phyloP scores from a whole-genome alignment of 2,797 vertebrate species.

The Danio jaintianensis region DNA sequence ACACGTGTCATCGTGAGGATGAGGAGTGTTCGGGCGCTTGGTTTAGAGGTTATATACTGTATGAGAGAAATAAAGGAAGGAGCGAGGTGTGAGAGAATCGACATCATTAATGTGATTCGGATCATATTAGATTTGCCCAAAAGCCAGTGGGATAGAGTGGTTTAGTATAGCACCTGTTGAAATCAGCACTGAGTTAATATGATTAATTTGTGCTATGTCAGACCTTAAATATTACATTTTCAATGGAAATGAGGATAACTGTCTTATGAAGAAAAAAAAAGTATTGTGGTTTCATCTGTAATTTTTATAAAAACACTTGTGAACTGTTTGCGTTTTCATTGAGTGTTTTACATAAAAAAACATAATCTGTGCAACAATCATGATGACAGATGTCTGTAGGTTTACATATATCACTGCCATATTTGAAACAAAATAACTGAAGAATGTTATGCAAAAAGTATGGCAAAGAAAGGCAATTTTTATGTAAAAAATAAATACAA shows the following conservation, averaged over 20 bases:
- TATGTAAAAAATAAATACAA: too few relatives aligned
- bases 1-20: conserved; percentile 53
- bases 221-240: conserved; percentile 26
- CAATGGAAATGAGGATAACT: conserved; percentile 19
- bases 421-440: too few relatives aligned
- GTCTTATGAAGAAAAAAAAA: conserved; percentile 28
- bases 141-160: conserved; percentile 46
- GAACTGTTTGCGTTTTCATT: too few relatives aligned
- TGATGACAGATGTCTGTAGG: too few relatives aligned
- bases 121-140: conserved; percentile 44
- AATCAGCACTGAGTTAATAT: conserved; percentile 40
- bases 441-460: too few relatives aligned
- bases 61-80: conserved; percentile 16
- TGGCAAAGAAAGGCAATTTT: too few relatives aligned
- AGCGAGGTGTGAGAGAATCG: background rate
- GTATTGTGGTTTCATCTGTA: too few relatives aligned
- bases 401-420: too few relatives aligned
- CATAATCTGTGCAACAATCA: too few relatives aligned
- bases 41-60: conserved; percentile 25
- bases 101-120: conserved; percentile 21
- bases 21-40: conserved; percentile 20
- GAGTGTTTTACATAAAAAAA: too few relatives aligned
- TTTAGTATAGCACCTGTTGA: conserved; percentile 36
- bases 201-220: conserved; percentile 31
- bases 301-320: background rate